Conservation (phyloP, 2,797 vertebrate species). For the Basileuterus tristriatus region DNA sequence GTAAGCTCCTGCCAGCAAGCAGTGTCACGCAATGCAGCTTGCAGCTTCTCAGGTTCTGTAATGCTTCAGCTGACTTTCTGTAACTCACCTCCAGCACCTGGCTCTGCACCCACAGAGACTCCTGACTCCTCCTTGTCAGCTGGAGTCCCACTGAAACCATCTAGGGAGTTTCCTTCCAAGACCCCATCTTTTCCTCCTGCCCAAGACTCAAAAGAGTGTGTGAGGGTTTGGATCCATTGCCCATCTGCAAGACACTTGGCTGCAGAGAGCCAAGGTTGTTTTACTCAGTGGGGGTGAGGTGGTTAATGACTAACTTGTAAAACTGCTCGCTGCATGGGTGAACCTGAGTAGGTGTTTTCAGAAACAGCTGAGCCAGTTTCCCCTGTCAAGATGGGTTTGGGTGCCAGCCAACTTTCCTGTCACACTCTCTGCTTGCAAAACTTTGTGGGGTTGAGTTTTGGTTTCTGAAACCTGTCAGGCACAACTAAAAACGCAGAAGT, state of each 20-base stretch:
- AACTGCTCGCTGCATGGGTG: background rate
- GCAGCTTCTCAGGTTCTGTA: background rate
- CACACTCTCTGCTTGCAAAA: conserved; percentile 8
- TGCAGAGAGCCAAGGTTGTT: background rate
- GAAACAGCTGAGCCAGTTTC: conserved; percentile 50
- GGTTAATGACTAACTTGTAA: conserved; percentile 47
- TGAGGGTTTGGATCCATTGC: background rate
- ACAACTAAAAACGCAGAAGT: background rate
- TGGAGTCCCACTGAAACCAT: background rate
- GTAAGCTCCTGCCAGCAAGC: background rate
- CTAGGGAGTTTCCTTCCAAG: background rate
- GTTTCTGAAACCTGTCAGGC: conserved; percentile 28
- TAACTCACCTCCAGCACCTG: background rate
- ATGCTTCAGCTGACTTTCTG: background rate
- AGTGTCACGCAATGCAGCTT: background rate
- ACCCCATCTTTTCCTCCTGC: background rate
- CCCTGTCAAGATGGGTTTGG: conserved; percentile 35
- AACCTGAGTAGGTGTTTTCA: conserved; percentile 58
- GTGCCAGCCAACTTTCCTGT: conserved; percentile 38
- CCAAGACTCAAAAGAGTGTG: background rate
- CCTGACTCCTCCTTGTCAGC: background rate
- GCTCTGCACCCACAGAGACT: background rate
- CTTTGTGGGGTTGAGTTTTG: conserved; percentile 6
- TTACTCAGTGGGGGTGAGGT: background rate
- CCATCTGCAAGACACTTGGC: background rate